phyloP scores from a whole-genome alignment of 2,797 vertebrate genomes.

The Cossypha heuglini region DNA sequence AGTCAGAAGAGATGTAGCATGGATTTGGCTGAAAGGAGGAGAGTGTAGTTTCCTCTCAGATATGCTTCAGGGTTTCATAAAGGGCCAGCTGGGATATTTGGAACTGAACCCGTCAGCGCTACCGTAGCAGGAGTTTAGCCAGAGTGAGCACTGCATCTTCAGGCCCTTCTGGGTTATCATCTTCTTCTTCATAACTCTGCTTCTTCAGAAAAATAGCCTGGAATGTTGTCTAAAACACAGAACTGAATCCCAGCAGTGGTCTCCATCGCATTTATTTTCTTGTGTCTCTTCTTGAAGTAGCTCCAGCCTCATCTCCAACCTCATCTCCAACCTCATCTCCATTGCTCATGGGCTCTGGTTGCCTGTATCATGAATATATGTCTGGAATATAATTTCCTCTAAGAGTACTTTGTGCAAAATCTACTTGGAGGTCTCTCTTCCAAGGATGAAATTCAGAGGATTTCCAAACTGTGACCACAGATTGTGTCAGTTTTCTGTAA shows the following conservation, averaged over 20 bases:
- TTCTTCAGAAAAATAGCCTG: background rate
- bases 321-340: background rate
- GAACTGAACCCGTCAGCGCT: background rate
- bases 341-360: background rate
- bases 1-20: background rate
- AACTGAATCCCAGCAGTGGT: background rate
- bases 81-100: slow-evolving; percentile 33
- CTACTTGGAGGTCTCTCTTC: background rate
- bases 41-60: slow-evolving; percentile 11
- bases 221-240: background rate
- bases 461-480: slow-evolving; percentile 21
- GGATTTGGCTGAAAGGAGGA: background rate
- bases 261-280: background rate
- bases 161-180: background rate
- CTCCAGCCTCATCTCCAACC: background rate
- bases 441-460: background rate
- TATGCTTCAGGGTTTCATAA: background rate
- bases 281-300: background rate
- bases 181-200: background rate
- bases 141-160: background rate
- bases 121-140: background rate
- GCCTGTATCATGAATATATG: background rate
- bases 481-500: slow-evolving; percentile 15
- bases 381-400: background rate
- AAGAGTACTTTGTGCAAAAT: background rate